Conservation (phyloP, 2,113 vertebrate species). For the Panthera uncia region DNA sequence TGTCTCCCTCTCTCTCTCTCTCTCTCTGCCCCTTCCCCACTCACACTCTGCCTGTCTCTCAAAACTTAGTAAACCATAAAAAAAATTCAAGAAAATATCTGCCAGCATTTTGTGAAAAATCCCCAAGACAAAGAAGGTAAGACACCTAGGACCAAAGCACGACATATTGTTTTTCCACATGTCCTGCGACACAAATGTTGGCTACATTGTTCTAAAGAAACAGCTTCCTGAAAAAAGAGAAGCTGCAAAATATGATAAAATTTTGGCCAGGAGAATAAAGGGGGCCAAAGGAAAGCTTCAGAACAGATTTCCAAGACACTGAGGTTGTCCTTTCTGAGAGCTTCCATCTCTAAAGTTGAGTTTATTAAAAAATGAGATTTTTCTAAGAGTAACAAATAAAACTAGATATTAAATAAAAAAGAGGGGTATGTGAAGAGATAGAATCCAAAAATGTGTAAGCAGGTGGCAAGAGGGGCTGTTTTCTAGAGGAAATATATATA, state of each 20-base stretch:
- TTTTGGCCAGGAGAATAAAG: neutral
- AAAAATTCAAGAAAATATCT: neutral
- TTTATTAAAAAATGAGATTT: neutral
- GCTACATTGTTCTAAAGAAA: neutral
- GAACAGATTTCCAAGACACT: neutral
- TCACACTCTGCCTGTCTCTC: too few relatives aligned
- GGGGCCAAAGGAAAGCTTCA: neutral
- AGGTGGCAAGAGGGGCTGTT: neutral
- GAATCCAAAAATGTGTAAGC: neutral
- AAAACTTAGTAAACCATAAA: neutral
- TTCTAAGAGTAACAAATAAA: neutral
- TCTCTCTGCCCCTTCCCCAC: too few relatives aligned
- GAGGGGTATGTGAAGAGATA: neutral
- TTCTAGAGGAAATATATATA: neutral
- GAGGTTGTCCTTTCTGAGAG: neutral
- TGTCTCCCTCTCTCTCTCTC: too few relatives aligned
- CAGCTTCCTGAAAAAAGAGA: neutral
- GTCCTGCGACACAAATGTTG: neutral
- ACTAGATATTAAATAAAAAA: neutral
- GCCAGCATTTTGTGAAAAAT: neutral
- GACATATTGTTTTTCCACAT: neutral
- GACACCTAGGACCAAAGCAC: neutral
- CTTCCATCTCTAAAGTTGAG: neutral
- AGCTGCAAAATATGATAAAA: neutral
- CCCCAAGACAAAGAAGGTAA: neutral